Base-by-base conservation (phyloP, 2,888 invertebrate species). In the Phortica magna region DNA sequence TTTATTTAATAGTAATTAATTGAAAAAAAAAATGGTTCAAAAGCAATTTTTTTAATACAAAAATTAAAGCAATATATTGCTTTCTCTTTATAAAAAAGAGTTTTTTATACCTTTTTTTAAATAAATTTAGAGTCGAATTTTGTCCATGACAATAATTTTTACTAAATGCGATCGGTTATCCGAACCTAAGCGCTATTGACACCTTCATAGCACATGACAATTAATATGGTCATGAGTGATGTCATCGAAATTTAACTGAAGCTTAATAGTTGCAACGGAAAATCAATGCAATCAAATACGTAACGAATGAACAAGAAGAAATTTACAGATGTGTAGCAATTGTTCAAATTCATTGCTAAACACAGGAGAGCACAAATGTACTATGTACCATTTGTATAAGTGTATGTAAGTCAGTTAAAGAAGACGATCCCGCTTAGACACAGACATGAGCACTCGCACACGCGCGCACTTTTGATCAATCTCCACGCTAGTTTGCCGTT, bases 401-500 rank as follows among this genome's bases (percentile, higher is more conserved):
- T 31, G 31, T 31, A 31, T 31, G 31, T 31, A 31, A 31, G 3
- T 31, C 31, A 31, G 31, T 31, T 31, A 31, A 31, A 31, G 31
- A 31, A 31, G 31, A 31, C 2, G 31, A 31, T 31, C 31, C 48
- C 48, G 10, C 14, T 48, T 48, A 48, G 9, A 14, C 10, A 12
- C 14, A 14, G 48, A 48, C 48, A 48, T 14, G 14, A 48, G 48
- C 48, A 48, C 48, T 12, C 48, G 14, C 48, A 48, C 48, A 48
- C 48, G 14, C 14, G 48, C 48, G 9, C 7, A 48, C 48, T 14
- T 71, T 31, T 53, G 2, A 71, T 14, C 53, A 53, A 67, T 67
- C 67, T 67, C 70, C 70, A 22, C 55, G 39, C 31, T 55, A 48
- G 48, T 71, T 31, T 31, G 53, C 17, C 22, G 6, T 71, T 71